phyloP scores from a whole-genome alignment of 2,113 vertebrate genomes.

The Ifrita kowaldi region DNA sequence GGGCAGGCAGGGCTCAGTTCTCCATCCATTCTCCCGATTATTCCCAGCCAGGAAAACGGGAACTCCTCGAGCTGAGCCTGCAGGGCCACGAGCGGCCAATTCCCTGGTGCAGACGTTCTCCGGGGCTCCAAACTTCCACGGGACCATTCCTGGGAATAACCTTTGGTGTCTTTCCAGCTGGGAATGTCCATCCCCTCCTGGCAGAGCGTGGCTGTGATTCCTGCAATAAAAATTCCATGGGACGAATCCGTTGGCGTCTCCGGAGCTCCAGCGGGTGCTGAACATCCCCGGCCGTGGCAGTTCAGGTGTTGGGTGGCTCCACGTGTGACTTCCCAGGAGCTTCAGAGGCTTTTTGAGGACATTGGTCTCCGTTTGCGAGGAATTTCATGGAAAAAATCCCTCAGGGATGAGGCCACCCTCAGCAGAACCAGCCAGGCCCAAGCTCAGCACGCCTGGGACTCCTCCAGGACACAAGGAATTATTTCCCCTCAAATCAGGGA shows the following conservation, averaged over 20 bases:
- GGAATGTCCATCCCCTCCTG: not conserved
- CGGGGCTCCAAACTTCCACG: not conserved
- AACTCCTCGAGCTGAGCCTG: not conserved
- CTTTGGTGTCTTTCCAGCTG: not conserved
- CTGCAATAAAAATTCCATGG: not conserved
- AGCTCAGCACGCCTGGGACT: not conserved
- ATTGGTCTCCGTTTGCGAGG: not conserved
- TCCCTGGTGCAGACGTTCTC: not conserved
- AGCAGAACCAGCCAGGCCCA: not conserved
- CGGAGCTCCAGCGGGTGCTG: not conserved
- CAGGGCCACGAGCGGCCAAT: not conserved
- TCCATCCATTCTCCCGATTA: not conserved
- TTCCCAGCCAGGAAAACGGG: not conserved
- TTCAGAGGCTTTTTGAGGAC: not conserved
- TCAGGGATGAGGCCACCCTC: not conserved
- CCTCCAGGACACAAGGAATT: not conserved
- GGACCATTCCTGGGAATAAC: not conserved
- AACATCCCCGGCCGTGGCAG: not conserved
- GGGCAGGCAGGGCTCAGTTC: not conserved
- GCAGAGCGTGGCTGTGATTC: not conserved
- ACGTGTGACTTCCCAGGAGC: rapidly evolving
- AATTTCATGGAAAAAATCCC: not conserved
- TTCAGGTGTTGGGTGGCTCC: not conserved
- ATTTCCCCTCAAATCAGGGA: not conserved
- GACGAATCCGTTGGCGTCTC: rapidly evolving